These are phyloP conservation scores for Rhea americana DNA, from an alignment of 2,113 vertebrate genomes.

Conservation along the genomic window DNA sequence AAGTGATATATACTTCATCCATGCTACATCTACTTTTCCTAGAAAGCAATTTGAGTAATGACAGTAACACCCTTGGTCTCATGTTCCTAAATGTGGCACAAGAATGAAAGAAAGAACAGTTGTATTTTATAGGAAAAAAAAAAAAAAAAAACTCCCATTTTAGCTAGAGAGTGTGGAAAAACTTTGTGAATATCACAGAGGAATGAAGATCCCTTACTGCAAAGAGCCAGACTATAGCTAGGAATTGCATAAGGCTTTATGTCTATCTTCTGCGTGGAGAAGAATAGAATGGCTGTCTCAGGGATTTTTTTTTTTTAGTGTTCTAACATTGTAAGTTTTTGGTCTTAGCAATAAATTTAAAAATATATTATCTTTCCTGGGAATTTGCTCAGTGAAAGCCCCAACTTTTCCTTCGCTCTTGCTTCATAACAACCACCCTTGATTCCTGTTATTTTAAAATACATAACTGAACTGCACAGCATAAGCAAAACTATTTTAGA, in stretches of 20 bases:
- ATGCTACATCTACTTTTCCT: not conserved
- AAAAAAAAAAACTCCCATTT: fast-evolving
- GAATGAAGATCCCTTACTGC: not conserved
- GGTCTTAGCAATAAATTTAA: not conserved
- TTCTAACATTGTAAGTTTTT: not conserved
- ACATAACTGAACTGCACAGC: not conserved
- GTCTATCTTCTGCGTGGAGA: not conserved
- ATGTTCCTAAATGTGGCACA: not conserved
- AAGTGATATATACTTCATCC: not conserved
- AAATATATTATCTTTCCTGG: not conserved
- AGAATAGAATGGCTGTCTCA: not conserved
- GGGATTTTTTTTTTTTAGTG: not conserved
- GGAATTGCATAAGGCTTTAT: not conserved
- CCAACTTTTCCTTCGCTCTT: not conserved
- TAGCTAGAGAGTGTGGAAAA: not conserved
- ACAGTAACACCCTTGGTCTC: not conserved
- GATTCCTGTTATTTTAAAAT: not conserved
- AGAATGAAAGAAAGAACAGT: not conserved
- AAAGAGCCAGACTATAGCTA: not conserved
- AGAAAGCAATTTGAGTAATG: not conserved
- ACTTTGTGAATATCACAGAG: not conserved
- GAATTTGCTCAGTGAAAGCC: not conserved
- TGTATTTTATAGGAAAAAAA: not conserved
- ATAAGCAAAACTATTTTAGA: not conserved
- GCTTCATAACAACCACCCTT: not conserved